Evolutionary conservation across 1,140 invertebrate genomes (phyloP).

Genomic region (Contarinia nasturtii): DNA sequence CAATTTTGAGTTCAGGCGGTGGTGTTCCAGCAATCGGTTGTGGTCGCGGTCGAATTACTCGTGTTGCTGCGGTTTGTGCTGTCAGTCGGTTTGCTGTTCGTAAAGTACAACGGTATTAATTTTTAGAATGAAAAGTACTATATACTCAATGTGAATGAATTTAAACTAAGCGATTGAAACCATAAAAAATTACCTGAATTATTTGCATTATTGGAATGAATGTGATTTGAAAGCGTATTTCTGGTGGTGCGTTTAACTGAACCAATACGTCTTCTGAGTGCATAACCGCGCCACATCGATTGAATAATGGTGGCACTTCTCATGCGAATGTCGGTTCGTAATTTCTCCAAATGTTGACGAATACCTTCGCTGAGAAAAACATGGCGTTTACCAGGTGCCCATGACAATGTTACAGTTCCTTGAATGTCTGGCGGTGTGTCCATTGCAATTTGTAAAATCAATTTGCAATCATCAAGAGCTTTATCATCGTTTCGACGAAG

Average conservation of each 20-base stretch:
- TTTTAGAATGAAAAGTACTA: no score
- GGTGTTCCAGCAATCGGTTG: constrained; percentile 77
- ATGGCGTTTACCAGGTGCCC: constrained; percentile 79
- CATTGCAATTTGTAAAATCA: constrained; percentile 47
- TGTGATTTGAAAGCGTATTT: not conserved
- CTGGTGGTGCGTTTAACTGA: constrained; percentile 23
- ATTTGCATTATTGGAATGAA: not conserved
- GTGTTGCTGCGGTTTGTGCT: constrained; percentile 11
- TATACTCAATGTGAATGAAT: no score
- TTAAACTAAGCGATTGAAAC: not conserved
- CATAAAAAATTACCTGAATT: not conserved
- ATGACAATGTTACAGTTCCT: constrained; percentile 19
- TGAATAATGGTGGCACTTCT: constrained; percentile 61
- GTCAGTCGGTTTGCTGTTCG: no score
- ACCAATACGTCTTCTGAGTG: constrained; percentile 48
- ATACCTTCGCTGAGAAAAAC: constrained; percentile 88
- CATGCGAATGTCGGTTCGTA: constrained; percentile 54
- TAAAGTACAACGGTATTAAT: no score
- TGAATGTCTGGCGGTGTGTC: constrained; percentile 23
- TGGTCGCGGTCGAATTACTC: constrained; percentile 48
- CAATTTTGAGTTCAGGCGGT: no score
- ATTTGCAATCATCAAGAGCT: constrained; percentile 56
- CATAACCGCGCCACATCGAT: constrained; percentile 63
- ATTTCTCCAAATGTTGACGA: constrained; percentile 66
- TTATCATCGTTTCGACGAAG: constrained; percentile 60